Evolutionary conservation across 2,797 vertebrate species (phyloP), one percentile per base, ranked within the genome.

Genomic region (Dendrocincla fuliginosa): DNA sequence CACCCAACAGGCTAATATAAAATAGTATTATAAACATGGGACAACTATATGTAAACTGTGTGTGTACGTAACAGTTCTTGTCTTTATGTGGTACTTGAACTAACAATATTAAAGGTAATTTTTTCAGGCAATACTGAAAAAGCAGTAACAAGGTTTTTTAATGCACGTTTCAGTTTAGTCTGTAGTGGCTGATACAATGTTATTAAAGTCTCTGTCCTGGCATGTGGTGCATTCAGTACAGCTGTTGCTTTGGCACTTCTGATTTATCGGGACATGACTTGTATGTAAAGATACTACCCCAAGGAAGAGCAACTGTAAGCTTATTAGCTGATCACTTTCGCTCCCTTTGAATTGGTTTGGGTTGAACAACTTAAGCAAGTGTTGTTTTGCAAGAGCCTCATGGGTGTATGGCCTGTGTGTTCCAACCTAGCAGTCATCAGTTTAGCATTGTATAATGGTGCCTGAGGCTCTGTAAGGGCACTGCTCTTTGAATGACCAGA

Each of bases 391-490:
- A 28, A 35, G 52, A 70, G 8, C 24, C 80, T 47, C 5, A 1
- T 5, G 41, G 1, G 4, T 79, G 19, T 82, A 23, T 87, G 37
- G 28, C n/a, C 25, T 3, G 1, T 67, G 35, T 70, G 16, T 84
- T 84, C 46, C 83, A 69, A 23, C 5, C 27, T 73, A 39, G 25
- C 16, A 69, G 39, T 53, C 9, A 9, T 32, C 25, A 23, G 13
- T 41, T 84, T 17, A 39, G 52, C 2, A 1, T 3, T 74, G 11
- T 18, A 37, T 35, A 59, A 13, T 27, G 32, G 25, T 23, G 14
- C 7, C 6, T 44, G 6, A 37, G 46, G 25, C 35, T 69, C 24
- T 0, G 0, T 28, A 41, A 47, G 23, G 64, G 9, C 16, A 6
- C 16, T n/a, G 52, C 27, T 60, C 32, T 64, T 61, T 30, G 44